Evolutionary conservation across 1,140 invertebrate genomes (phyloP).

Genomic region (Neuroterus valhalla): DNA sequence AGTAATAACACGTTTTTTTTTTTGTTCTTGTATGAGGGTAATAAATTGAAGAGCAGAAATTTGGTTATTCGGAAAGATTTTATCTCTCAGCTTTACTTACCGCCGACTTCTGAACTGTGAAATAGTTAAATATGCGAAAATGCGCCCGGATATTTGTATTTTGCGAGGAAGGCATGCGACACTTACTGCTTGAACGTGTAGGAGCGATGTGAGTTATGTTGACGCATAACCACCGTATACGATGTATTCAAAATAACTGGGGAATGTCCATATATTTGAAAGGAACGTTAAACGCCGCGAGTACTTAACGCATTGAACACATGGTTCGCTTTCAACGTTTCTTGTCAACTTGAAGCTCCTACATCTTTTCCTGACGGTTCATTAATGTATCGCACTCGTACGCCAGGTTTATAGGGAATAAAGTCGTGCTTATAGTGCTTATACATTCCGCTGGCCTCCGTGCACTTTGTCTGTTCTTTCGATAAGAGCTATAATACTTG

Average conservation of each 20-base stretch:
- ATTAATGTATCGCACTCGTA: slow-evolving; percentile 40
- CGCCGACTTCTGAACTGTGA: background rate
- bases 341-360: slow-evolving; percentile 37
- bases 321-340: slow-evolving; percentile 48
- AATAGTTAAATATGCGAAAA: slow-evolving; percentile 8
- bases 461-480: no score
- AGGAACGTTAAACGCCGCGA: slow-evolving; percentile 47
- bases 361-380: slow-evolving; percentile 39
- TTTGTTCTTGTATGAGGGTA: no score
- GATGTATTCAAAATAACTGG: slow-evolving; percentile 51
- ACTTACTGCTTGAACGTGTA: background rate
- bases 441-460: no score
- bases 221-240: slow-evolving; percentile 44
- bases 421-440: no score
- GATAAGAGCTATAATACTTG: no score
- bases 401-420: background rate
- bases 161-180: background rate
- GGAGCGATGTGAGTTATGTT: slow-evolving; percentile 38
- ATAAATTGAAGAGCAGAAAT: no score
- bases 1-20: no score
- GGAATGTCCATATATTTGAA: slow-evolving; percentile 50
- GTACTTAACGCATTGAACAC: slow-evolving; percentile 54
- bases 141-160: background rate
- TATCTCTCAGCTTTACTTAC: no score
- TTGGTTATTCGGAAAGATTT: no score